These are phyloP conservation scores for Anoplopoma fimbria DNA, from an alignment of 2,113 vertebrate genomes.

Conservation along the genomic window DNA sequence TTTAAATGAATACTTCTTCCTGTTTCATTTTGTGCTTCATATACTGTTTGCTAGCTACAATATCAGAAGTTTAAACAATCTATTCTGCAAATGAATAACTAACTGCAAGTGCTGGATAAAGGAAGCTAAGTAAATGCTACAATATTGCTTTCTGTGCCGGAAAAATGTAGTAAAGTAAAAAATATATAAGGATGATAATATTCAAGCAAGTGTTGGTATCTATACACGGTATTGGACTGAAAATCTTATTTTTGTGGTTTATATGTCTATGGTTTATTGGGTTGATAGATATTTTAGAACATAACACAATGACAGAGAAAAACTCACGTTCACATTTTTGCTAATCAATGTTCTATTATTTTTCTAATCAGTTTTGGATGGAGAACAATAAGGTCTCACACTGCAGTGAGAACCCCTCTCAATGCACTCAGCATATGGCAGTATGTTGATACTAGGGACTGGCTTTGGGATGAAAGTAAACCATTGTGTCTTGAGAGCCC, in stretches of 20 bases:
- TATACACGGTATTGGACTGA: neutral
- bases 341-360: neutral
- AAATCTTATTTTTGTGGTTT: neutral
- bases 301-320: neutral
- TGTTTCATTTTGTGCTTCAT: neutral
- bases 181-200: neutral
- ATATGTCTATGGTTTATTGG: neutral
- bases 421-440: conserved; percentile 30
- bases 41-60: neutral
- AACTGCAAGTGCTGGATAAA: neutral
- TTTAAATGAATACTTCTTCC: neutral
- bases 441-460: conserved; percentile 32
- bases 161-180: neutral
- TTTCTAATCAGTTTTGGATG: conserved; percentile 15
- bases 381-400: conserved; percentile 20
- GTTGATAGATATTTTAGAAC: neutral
- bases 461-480: conserved; percentile 48
- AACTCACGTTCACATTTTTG: neutral
- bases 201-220: neutral
- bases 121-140: neutral
- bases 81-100: neutral
- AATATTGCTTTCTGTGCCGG: neutral
- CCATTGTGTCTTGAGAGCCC: conserved; percentile 62
- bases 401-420: conserved; percentile 17
- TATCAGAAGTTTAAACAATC: neutral